Evolutionary conservation across 2,888 invertebrate species (phyloP), one percentile per base, ranked within the genome.

Genomic region (Tipula confusa): DNA sequence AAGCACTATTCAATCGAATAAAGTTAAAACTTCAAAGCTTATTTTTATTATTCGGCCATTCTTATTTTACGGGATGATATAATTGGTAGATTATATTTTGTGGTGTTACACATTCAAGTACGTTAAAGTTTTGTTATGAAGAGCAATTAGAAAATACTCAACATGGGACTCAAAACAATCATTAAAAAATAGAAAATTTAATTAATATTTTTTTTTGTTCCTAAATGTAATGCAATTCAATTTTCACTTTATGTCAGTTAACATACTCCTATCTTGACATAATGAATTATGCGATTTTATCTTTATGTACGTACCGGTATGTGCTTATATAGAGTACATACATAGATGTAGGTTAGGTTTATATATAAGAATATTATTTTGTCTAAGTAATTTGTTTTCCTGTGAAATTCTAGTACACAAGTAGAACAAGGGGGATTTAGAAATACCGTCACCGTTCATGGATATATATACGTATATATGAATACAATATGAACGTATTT

Each of bases 331-430:
- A 48, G n/a, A n/a, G 15, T 48, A 43, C n/a, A 43, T 43, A 43
- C 43, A n/a, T 64, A n/a, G n/a, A 33, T 6, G 33, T 33, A 64
- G 64, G 64, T 64, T n/a, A 64, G 64, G 24, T 24, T 11, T 24
- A 64, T 24, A 24, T 13, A 64, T n/a, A 64, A 2, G 24, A 64
- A 18, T 9, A 24, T 64, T 7, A 48, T 48, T 64, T 64, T 64
- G 64, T 64, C 64, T 64, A 64, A 64, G 64, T 64, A 64, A 64
- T 64, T 64, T 64, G 64, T 24, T 64, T 64, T 64, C 24, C 64
- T 64, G 64, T 24, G 64, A 64, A 24, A 64, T 64, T 64, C 24
- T 64, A 24, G 24, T 24, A 18, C 64, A 24, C n/a, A n/a, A n/a
- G n/a, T n/a, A 64, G 64, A 7, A 64, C 24, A 64, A 64, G 24